A percentile compares a stretch with the other conserved stretches of the same genome.
phyloP scores from a whole-genome alignment of 1,140 invertebrate genomes.

The Diabrotica virgifera region DNA sequence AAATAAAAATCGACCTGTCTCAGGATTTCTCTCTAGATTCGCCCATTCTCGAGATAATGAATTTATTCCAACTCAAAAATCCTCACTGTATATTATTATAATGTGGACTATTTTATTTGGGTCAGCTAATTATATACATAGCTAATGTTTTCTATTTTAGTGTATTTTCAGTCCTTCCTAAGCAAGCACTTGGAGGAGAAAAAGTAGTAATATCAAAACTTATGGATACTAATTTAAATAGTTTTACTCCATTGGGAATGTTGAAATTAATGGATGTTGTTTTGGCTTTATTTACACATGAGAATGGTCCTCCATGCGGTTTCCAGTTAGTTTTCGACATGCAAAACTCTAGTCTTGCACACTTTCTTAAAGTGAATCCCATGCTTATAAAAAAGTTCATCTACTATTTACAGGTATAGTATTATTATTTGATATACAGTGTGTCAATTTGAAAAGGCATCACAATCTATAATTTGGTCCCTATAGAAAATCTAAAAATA shows the following conservation, averaged over 20 bases:
- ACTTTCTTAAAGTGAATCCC: constrained; percentile 58
- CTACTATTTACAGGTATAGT: constrained; percentile 59
- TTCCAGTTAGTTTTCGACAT: constrained; percentile 62
- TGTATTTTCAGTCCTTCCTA: constrained; percentile 46
- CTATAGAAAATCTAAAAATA: no score
- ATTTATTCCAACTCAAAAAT: no score
- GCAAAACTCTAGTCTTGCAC: constrained; percentile 54
- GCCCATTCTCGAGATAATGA: no score
- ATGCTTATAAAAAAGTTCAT: constrained; percentile 61
- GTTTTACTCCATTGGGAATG: constrained; percentile 55
- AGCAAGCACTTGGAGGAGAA: constrained; percentile 56
- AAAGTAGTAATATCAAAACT: constrained; percentile 53
- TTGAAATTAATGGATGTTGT: constrained; percentile 56
- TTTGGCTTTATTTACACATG: constrained; percentile 53
- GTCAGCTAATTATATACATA: no score
- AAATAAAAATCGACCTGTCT: no score
- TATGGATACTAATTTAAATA: constrained; percentile 54
- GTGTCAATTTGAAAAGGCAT: no score
- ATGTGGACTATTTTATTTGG: no score
- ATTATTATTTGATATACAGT: no score
- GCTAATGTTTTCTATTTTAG: constrained; percentile 18
- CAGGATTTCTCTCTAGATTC: no score
- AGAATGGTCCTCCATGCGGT: constrained; percentile 54
- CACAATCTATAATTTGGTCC: no score
- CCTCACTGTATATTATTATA: no score